Evolutionary conservation across 2,888 invertebrate genomes (phyloP).

Genomic region (Macrophya annulata): DNA sequence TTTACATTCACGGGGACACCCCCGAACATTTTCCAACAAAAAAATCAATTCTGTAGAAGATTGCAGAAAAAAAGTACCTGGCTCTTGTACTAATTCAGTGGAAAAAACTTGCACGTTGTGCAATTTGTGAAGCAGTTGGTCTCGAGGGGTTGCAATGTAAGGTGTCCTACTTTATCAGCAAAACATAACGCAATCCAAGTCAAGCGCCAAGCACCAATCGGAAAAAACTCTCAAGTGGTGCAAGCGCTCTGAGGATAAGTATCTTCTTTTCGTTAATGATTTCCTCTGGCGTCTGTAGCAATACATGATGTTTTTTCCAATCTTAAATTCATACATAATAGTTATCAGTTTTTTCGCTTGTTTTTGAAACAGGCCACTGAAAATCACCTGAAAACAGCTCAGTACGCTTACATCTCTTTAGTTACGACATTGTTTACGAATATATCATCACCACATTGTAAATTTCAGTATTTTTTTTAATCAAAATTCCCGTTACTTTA

Average conservation of each 20-base stretch:
- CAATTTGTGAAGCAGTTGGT: not conserved
- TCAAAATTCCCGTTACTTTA: not conserved
- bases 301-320: not conserved
- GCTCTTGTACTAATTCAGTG: too few relatives aligned
- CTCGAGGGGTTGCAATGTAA: not conserved
- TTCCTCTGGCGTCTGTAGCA: not conserved
- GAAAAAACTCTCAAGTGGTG: not conserved
- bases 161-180: not conserved
- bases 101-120: not conserved
- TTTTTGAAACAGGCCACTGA: not conserved
- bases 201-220: not conserved
- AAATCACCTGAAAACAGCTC: not conserved
- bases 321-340: not conserved
- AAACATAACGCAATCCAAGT: not conserved
- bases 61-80: too few relatives aligned
- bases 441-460: not conserved
- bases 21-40: too few relatives aligned
- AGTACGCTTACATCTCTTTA: not conserved
- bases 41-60: too few relatives aligned
- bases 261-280: too few relatives aligned
- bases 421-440: not conserved
- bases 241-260: not conserved
- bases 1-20: too few relatives aligned
- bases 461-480: not conserved
- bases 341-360: not conserved